A percentile compares a stretch with the other conserved stretches of the same genome.
Conservation (phyloP, 2,113 vertebrate species). For the Pseudolaguvia tuberculata region DNA sequence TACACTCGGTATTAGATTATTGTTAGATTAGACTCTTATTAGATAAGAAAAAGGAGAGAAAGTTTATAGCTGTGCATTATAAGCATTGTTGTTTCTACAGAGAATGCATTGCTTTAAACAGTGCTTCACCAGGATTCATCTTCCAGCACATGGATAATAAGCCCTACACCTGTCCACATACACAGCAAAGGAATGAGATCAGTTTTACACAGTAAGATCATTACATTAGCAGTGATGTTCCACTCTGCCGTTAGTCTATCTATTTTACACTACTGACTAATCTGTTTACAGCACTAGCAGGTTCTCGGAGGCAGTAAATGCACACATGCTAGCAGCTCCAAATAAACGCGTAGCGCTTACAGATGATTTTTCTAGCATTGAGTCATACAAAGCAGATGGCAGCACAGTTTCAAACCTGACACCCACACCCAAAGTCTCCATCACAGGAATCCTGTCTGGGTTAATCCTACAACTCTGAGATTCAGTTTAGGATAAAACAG, state of each 20-base stretch:
- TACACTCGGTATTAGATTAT: neutral
- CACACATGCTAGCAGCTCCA: neutral
- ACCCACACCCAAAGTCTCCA: constrained; percentile 9
- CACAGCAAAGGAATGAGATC: neutral
- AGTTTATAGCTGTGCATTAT: neutral
- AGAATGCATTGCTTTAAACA: neutral
- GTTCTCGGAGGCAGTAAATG: neutral
- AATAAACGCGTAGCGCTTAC: constrained; percentile 3
- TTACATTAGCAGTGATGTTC: neutral
- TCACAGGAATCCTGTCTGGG: constrained; percentile 13
- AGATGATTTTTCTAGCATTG: constrained; percentile 49
- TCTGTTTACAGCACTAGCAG: neutral
- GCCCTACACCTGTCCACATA: neutral
- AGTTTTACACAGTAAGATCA: constrained; percentile 1
- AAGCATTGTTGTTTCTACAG: neutral
- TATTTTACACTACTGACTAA: neutral
- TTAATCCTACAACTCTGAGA: neutral
- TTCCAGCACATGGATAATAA: neutral
- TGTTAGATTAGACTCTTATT: too few relatives aligned
- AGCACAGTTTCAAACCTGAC: constrained; percentile 40
- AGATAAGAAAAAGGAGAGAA: neutral
- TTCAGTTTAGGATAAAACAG: constrained; percentile 8
- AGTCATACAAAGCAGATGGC: constrained; percentile 62
- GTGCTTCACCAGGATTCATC: neutral
- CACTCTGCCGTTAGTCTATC: constrained; percentile 30